Evolutionary conservation across 2,888 invertebrate genomes (phyloP).

Genomic region (Archaeoteleia sp.): DNA sequence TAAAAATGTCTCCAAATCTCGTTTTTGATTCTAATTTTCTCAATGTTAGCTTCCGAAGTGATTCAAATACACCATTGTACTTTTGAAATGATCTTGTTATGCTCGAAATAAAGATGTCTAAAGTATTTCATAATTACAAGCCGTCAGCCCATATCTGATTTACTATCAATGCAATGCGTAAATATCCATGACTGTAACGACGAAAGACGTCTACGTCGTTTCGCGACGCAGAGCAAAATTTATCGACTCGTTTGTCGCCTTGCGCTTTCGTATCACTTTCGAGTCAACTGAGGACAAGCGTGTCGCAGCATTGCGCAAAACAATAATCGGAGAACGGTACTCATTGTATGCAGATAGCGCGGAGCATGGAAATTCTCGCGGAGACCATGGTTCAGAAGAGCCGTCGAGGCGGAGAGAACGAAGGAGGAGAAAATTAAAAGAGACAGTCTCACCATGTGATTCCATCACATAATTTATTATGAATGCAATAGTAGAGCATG

Average conservation of each 20-base stretch:
- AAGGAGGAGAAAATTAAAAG: conserved; percentile 7
- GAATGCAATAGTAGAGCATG: conserved; percentile 22
- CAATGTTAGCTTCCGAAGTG: too few relatives aligned
- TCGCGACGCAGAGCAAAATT: conserved; percentile 19
- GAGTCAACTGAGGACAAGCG: conserved; percentile 21
- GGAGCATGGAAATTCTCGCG: conserved; percentile 21
- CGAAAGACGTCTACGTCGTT: conserved; percentile 14
- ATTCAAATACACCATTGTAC: too few relatives aligned
- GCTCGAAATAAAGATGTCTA: too few relatives aligned
- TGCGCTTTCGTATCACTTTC: conserved; percentile 30
- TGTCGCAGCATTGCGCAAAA: conserved; percentile 15
- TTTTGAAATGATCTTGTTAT: too few relatives aligned
- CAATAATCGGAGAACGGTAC: conserved; percentile 26
- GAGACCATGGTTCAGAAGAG: conserved; percentile 3
- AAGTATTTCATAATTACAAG: too few relatives aligned
- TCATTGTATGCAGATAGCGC: conserved; percentile 42
- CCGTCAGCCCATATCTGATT: not conserved
- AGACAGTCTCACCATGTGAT: conserved; percentile 28
- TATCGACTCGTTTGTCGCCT: conserved; percentile 32
- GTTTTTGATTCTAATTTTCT: too few relatives aligned
- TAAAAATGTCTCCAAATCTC: too few relatives aligned
- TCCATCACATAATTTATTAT: conserved; percentile 33
- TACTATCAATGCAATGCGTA: conserved; percentile 1
- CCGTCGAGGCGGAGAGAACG: conserved; percentile 8
- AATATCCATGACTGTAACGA: conserved; percentile 9